Evolutionary conservation across 2,113 vertebrate genomes (phyloP).

Genomic region (Ranitomeya imitator): DNA sequence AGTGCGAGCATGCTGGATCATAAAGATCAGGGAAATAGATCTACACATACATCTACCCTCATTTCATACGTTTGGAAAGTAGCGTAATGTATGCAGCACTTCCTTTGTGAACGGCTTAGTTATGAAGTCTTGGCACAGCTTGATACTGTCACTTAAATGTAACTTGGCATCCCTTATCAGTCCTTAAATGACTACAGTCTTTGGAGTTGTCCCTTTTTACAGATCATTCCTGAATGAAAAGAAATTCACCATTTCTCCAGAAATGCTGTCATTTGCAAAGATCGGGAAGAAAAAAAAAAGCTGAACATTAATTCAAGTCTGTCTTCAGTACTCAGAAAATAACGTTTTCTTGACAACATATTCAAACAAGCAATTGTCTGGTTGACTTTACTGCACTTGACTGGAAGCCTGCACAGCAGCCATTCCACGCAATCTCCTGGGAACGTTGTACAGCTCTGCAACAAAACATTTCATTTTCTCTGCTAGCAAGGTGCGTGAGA

Average conservation of each 20-base stretch:
- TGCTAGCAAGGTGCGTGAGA: slow-evolving; percentile 61
- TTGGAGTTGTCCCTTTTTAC: not conserved
- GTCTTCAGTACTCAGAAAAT: slow-evolving; percentile 30
- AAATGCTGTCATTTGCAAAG: slow-evolving; percentile 35
- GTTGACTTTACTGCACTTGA: not conserved
- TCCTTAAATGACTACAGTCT: not conserved
- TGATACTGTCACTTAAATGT: slow-evolving; percentile 20
- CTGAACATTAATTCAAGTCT: not conserved
- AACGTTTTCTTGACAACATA: not conserved
- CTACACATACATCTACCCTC: not conserved
- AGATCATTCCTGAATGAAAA: not conserved
- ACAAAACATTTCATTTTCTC: slow-evolving; percentile 18
- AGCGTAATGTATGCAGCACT: not conserved
- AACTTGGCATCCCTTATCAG: slow-evolving; percentile 19
- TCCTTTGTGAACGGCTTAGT: slow-evolving; percentile 3
- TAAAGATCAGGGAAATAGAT: not conserved
- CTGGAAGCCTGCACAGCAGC: slow-evolving; percentile 41
- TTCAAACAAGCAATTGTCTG: slow-evolving; percentile 13
- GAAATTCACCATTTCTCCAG: not conserved
- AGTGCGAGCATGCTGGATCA: too few species aligned
- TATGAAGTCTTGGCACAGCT: slow-evolving; percentile 26
- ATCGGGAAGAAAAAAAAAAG: not conserved
- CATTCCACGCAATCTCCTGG: slow-evolving; percentile 24
- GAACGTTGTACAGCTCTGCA: not conserved
- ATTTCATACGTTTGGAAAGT: not conserved